These are phyloP conservation scores for Sylvia atricapilla DNA, from an alignment of 2,113 vertebrate species.

Conservation along the genomic window DNA sequence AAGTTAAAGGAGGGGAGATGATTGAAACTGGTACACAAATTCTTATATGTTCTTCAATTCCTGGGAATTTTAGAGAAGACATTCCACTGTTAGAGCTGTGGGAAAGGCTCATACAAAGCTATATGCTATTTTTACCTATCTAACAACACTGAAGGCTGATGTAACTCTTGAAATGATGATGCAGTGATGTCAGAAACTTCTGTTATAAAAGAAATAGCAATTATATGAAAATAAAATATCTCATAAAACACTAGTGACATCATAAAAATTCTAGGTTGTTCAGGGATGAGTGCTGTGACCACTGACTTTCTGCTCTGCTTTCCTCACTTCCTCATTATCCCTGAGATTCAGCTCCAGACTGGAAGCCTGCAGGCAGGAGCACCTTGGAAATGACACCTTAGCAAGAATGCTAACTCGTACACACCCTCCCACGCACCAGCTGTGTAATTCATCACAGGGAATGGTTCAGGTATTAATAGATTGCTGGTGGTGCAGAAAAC, in stretches of 20 bases:
- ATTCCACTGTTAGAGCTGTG: background rate
- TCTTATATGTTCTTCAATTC: background rate
- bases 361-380: background rate
- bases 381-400: constrained; percentile 33
- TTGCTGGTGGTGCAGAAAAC: background rate
- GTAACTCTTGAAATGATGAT: background rate
- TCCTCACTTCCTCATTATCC: background rate
- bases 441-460: background rate
- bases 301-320: background rate
- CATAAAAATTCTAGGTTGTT: background rate
- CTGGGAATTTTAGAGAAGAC: background rate
- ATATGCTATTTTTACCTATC: background rate
- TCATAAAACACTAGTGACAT: background rate
- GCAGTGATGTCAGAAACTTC: background rate
- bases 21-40: background rate
- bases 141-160: background rate
- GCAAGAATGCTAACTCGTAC: background rate
- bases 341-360: background rate
- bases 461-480: background rate
- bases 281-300: background rate
- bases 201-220: background rate
- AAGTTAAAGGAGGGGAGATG: background rate
- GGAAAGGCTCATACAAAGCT: background rate
- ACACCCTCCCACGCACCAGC: background rate
- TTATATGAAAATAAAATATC: background rate